phyloP scores from a whole-genome alignment of 2,797 vertebrate genomes.

The Erithacus rubecula region DNA sequence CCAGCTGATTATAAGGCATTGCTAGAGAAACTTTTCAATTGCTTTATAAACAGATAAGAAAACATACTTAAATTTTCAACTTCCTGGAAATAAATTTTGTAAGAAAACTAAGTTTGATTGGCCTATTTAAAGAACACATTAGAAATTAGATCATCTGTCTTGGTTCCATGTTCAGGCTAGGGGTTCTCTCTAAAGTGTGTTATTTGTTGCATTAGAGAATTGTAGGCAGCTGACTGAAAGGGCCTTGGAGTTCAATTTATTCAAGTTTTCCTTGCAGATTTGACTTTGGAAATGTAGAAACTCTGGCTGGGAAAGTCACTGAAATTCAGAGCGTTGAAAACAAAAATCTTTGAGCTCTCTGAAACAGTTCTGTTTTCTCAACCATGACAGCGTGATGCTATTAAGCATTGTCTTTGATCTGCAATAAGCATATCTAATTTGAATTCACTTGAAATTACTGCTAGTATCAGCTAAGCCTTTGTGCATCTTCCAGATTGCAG shows the following conservation, averaged over 20 bases:
- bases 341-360: constrained; percentile 3
- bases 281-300: neutral
- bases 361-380: neutral
- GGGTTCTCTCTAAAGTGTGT: neutral
- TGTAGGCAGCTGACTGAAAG: neutral
- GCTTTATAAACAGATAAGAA: neutral
- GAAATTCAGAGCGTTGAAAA: neutral
- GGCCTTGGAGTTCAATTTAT: neutral
- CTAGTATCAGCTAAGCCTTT: neutral
- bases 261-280: neutral
- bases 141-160: neutral
- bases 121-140: neutral
- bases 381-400: neutral
- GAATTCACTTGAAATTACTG: constrained; percentile 40
- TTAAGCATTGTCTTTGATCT: constrained; percentile 38
- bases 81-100: neutral
- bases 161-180: neutral
- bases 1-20: too few relatives aligned
- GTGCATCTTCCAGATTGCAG: neutral
- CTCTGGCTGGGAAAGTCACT: neutral
- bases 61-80: neutral
- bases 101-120: neutral
- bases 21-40: neutral
- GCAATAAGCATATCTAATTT: constrained; percentile 41
- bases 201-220: neutral